Base-by-base conservation (phyloP, 2,797 vertebrate species). In the Hylomyscus alleni region DNA sequence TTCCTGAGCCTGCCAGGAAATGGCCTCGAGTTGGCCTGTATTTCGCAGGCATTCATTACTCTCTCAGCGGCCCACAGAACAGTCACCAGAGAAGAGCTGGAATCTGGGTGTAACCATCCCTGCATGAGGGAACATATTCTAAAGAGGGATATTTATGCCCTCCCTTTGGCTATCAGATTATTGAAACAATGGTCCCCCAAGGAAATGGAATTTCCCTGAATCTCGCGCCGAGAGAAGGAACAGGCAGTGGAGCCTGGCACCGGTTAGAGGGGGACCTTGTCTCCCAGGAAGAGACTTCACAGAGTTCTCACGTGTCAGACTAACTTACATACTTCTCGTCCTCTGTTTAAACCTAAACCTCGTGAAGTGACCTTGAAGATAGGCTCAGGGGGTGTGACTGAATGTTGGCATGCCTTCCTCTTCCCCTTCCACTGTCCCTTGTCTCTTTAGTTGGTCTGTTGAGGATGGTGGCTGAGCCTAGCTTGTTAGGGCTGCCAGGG, bases 191-290 rank as follows among this genome's bases (percentile, higher is more conserved):
- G 44, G 56, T 89, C 87, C 87, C 87, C 73, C 40, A 77, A 50
- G 31, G 87, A 89, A 77, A 22, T 77, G 87, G 73, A 89, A 89
- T 89, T 89, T 50, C 73, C 87, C 87, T 47, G 73, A 77, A 31
- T 62, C 87, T 77, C 87, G n/a, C 8, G 31, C 56, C 19, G 56
- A 22, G 87, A 50, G 29, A 24, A 89, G 54, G 54, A 34, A 31
- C 60, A 50, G 29, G 2, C 69, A 22, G 40, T 84, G 37, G 19
- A 47, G 72, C 26, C 31, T 76, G 52, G 37, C 58, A 34, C 58
- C 73, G 50, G 56, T 17, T 2, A 5, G 17, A 13, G 52, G 17
- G 10, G 29, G 11, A 31, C 4, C 40, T 47, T 50, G 73, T 50
- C 29, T 77, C 56, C 37, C 40, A 24, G 87, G 54, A 60, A 76